Evolutionary conservation across 2,888 invertebrate species (phyloP).

Genomic region (Mythimna albipuncta): DNA sequence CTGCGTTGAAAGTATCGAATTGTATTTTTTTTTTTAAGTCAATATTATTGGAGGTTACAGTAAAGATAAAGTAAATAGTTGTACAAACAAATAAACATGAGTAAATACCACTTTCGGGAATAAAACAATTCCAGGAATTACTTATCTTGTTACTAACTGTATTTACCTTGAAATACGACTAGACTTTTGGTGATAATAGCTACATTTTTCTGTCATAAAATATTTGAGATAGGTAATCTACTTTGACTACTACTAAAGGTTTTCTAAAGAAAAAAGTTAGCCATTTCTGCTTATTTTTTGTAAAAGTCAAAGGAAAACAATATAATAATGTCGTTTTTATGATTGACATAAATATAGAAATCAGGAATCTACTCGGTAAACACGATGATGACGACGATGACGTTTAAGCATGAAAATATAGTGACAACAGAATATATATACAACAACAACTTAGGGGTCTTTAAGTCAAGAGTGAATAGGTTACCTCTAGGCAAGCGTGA

Average conservation of each 20-base stretch:
- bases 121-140: slow-evolving; percentile 5
- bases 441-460: too few relatives aligned
- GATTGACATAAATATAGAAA: neutral
- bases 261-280: neutral
- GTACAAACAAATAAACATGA: slow-evolving; percentile 9
- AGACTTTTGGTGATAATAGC: neutral
- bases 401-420: too few relatives aligned
- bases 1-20: neutral
- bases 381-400: too few relatives aligned
- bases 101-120: neutral
- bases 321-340: neutral
- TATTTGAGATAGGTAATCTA: neutral
- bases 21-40: neutral
- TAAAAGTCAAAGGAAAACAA: neutral
- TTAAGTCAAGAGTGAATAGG: too few relatives aligned
- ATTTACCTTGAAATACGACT: slow-evolving; percentile 2
- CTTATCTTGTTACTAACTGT: neutral
- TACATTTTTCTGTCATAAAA: neutral
- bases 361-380: too few relatives aligned
- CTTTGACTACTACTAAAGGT: neutral
- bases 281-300: neutral
- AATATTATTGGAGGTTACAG: neutral
- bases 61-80: slow-evolving; percentile 4
- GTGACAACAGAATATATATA: too few relatives aligned
- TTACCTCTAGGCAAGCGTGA: too few relatives aligned